Evolutionary conservation across 2,888 invertebrate species (phyloP).

Genomic region (Dolichomitus sp.): DNA sequence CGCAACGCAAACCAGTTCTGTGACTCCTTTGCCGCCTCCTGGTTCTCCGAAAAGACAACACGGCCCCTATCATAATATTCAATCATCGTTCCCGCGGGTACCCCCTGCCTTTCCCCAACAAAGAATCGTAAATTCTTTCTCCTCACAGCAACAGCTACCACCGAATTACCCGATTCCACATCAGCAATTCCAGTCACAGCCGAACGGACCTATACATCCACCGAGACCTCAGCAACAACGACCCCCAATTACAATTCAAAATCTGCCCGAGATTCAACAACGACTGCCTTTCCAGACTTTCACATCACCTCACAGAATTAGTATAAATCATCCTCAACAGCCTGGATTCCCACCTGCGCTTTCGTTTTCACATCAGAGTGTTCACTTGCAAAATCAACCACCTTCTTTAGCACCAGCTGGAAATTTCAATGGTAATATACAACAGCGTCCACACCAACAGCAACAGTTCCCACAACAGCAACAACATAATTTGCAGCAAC

Average conservation of each 20-base stretch:
- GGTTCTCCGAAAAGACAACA: constrained; percentile 83
- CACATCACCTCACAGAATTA: constrained; percentile 85
- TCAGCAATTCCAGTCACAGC: constrained; percentile 70
- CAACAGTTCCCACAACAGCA: constrained; percentile 66
- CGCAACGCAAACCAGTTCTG: constrained; percentile 71
- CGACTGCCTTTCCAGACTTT: constrained; percentile 80
- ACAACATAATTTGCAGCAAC: constrained; percentile 68
- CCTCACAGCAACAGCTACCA: constrained; percentile 81
- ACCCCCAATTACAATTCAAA: constrained; percentile 81
- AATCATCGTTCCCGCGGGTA: constrained; percentile 76
- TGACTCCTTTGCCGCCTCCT: constrained; percentile 72
- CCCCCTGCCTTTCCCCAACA: constrained; percentile 84
- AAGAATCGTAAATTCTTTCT: constrained; percentile 84
- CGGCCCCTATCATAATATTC: constrained; percentile 82
- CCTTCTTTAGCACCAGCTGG: constrained; percentile 61
- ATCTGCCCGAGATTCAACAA: constrained; percentile 82
- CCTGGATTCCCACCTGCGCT: constrained; percentile 77
- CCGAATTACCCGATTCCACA: constrained; percentile 70
- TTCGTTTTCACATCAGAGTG: constrained; percentile 80
- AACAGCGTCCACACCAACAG: constrained; percentile 64
- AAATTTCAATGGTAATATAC: constrained; percentile 68
- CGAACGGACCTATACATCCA: constrained; percentile 59
- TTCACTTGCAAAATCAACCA: constrained; percentile 78
- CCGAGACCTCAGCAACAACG: constrained; percentile 76
- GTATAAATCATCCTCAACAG: constrained; percentile 80